A percentile compares a stretch with the other conserved stretches of the same genome.
Conservation (phyloP, 2,888 invertebrate species). For the Electrophaes corylata region DNA sequence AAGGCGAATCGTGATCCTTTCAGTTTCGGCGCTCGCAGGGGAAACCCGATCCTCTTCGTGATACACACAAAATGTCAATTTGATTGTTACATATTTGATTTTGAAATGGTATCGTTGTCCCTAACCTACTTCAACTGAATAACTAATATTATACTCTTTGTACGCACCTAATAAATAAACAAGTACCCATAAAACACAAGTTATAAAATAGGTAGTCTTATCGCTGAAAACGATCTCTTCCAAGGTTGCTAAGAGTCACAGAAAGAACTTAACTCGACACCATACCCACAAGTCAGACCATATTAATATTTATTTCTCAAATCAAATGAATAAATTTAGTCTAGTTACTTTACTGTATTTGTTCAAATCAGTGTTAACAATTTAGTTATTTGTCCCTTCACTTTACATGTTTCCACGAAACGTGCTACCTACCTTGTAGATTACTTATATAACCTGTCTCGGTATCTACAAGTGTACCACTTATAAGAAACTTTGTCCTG, state of each 20-base stretch:
- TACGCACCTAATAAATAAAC: too few species aligned
- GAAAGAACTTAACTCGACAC: too few species aligned
- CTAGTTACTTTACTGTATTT: conserved; percentile 12
- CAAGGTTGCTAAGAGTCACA: too few species aligned
- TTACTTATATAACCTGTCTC: conserved; percentile 2
- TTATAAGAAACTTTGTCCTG: too few species aligned
- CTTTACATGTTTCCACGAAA: conserved; percentile 46
- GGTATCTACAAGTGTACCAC: too few species aligned
- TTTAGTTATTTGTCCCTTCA: conserved; percentile 48
- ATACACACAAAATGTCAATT: conserved; percentile 36
- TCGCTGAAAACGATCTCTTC: too few species aligned
- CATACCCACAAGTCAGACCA: too few species aligned
- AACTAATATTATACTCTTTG: too few species aligned
- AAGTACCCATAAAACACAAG: too few species aligned
- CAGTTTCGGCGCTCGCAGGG: conserved; percentile 65
- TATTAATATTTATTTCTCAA: conserved; percentile 1
- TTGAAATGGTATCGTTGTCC: background rate
- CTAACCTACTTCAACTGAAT: background rate
- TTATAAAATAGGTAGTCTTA: too few species aligned
- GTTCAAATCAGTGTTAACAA: conserved; percentile 28
- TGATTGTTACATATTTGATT: conserved; percentile 15
- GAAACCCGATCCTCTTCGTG: conserved; percentile 56
- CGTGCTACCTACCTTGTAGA: conserved; percentile 24
- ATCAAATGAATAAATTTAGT: conserved; percentile 3
- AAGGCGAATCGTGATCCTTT: conserved; percentile 79